These are phyloP conservation scores for Clarias macrocephalus DNA, from an alignment of 2,113 vertebrate genomes.

Conservation along the genomic window DNA sequence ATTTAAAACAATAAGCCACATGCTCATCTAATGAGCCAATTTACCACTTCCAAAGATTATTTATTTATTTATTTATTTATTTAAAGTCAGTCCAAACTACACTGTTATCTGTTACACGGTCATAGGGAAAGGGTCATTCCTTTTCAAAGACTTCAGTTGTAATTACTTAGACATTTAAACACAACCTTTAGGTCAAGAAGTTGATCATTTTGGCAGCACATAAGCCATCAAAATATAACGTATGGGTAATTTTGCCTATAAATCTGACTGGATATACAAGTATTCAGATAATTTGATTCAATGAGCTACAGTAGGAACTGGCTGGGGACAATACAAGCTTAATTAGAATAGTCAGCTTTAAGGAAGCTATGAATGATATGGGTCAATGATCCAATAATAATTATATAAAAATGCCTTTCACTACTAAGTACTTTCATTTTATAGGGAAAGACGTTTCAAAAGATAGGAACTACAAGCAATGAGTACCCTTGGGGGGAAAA, in stretches of 20 bases:
- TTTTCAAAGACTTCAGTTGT: neutral
- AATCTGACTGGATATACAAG: neutral
- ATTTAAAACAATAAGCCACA: neutral
- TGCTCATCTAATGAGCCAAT: neutral
- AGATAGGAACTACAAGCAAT: neutral
- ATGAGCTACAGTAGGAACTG: neutral
- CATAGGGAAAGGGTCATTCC: neutral
- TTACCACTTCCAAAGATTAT: neutral
- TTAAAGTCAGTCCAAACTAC: neutral
- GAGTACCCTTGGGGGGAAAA: neutral
- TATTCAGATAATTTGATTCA: neutral
- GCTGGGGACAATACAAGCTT: neutral
- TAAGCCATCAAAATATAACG: neutral
- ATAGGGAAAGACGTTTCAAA: neutral
- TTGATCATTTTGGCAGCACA: neutral
- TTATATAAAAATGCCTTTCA: neutral
- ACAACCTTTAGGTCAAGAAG: neutral
- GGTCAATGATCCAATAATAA: neutral
- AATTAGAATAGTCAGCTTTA: neutral
- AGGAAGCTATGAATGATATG: neutral
- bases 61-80: neutral
- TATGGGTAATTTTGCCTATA: neutral
- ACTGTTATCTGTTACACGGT: neutral
- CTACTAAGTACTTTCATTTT: neutral
- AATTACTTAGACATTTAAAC: neutral